Evolutionary conservation across 2,888 invertebrate genomes (phyloP).

Genomic region (Watsonalla binaria): DNA sequence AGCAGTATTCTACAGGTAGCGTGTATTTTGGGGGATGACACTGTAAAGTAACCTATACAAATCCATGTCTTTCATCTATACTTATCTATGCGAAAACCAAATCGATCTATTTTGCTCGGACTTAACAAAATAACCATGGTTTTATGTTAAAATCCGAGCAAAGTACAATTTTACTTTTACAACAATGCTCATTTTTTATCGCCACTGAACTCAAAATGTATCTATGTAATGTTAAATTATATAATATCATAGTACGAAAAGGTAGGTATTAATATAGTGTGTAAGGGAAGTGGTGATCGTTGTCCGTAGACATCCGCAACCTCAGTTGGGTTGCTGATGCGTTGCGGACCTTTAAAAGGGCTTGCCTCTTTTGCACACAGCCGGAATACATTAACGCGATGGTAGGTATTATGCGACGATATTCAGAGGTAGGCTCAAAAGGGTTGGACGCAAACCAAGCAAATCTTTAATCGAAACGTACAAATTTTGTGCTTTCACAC

Average conservation of each 20-base stretch:
- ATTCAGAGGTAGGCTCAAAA: constrained; percentile 1
- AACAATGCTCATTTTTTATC: too few relatives aligned
- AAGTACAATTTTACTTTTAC: too few relatives aligned
- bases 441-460: constrained; percentile 1
- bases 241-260: not conserved
- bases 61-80: too few relatives aligned
- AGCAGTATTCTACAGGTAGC: too few relatives aligned
- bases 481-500: not conserved
- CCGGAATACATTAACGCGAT: constrained; percentile 3
- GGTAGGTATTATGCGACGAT: constrained; percentile 2
- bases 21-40: too few relatives aligned
- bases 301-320: constrained; percentile 3
- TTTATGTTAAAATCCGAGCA: too few relatives aligned
- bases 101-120: too few relatives aligned
- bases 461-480: constrained; percentile 1
- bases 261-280: not conserved
- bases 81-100: too few relatives aligned
- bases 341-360: constrained; percentile 3
- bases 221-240: not conserved
- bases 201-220: too few relatives aligned
- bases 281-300: constrained; percentile 2
- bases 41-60: too few relatives aligned
- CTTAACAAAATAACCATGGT: too few relatives aligned
- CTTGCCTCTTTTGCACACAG: constrained; percentile 1
- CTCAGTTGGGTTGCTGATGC: constrained; percentile 2